Evolutionary conservation across 2,888 invertebrate genomes (phyloP), one percentile per base, ranked within the genome.

Genomic region (Cantharis lateralis): DNA sequence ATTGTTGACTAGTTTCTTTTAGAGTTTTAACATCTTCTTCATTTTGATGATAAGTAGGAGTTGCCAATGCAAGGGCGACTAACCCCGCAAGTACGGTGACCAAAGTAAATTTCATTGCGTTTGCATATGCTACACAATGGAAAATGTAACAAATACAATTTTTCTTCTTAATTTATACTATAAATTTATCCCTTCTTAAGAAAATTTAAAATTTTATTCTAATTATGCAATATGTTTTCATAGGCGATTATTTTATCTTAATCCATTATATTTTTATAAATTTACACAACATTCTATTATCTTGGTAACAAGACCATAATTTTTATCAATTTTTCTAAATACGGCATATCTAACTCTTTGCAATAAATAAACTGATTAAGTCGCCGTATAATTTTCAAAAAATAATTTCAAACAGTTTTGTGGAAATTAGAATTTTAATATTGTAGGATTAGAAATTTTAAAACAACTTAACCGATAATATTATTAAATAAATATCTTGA

Each of bases 31-130:
- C 84, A 70, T 85, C 82, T 7, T n/a, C 48, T 48, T 28, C 26
- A 28, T 4, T 13, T 32, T 70, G 24, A 1, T 26, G 61, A 7
- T 62, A 68, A 2, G 87, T 81, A 75, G 86, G 87, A 75, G 89
- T 87, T 80, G 89, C 89, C 82, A 88, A 86, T 62, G 77, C 75
- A 48, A 79, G 62, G 77, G 80, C 79, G 70, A 77, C 72, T 68
- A 80, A 71, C 72, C 78, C 79, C 32, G 75, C 77, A 48, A 80
- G 69, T 16, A 78, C 48, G 24, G 72, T 68, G 15, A 77, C 75
- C 72, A 80, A 71, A 16, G 74, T 72, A 16, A 77, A 73, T 71
- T 74, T 80, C 80, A 80, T 80, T 75, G 75, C 78, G 82, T 73
- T 81, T 32, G 13, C 68, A 13, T 4, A 32, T 68, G 66, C 64